Evolutionary conservation across 2,797 vertebrate genomes (phyloP).

Genomic region (Apogon talboti): DNA sequence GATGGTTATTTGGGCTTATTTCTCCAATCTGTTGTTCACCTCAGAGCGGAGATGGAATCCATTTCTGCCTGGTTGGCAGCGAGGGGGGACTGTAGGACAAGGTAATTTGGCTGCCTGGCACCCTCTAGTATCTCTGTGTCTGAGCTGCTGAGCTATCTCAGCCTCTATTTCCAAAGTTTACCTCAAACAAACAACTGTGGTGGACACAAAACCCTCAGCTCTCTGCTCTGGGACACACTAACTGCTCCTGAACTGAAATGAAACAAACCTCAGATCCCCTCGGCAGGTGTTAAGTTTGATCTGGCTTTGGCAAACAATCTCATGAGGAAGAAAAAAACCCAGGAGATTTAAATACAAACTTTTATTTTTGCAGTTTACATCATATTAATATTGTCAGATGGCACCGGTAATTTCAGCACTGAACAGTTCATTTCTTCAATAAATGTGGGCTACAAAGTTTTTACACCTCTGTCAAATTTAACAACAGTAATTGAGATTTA

Average conservation of each 20-base stretch:
- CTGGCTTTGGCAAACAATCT: constrained; percentile 40
- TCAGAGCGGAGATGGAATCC: constrained; percentile 72
- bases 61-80: constrained; percentile 69
- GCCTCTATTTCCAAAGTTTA: constrained; percentile 65
- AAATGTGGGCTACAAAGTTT: neutral
- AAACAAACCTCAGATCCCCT: constrained; percentile 32
- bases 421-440: constrained; percentile 41
- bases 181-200: constrained; percentile 66
- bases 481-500: constrained; percentile 16
- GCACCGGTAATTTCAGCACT: constrained; percentile 39
- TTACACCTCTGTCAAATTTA: neutral
- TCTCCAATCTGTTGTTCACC: constrained; percentile 74
- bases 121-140: constrained; percentile 58
- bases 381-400: constrained; percentile 22
- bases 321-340: constrained; percentile 7
- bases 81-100: constrained; percentile 65
- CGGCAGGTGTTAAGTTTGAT: constrained; percentile 33
- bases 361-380: constrained; percentile 55
- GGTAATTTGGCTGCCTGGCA: constrained; percentile 72
- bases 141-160: constrained; percentile 57
- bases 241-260: constrained; percentile 40
- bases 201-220: constrained; percentile 29
- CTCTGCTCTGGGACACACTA: constrained; percentile 25
- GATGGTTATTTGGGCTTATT: constrained; percentile 75
- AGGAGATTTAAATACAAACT: constrained; percentile 23